Base-by-base conservation (phyloP, 2,888 invertebrate genomes). In the Pollenia angustigena region DNA sequence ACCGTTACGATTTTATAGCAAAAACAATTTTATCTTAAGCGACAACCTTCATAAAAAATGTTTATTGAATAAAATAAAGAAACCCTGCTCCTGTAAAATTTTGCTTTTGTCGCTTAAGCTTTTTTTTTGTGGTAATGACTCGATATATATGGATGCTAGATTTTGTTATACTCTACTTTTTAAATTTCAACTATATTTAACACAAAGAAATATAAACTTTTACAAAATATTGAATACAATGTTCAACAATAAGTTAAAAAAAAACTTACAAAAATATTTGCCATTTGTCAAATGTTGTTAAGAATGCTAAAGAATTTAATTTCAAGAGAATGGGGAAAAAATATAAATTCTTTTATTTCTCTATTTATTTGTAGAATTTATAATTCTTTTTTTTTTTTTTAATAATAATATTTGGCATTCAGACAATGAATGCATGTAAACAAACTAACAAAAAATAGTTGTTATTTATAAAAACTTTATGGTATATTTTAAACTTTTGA, bases 271-370 rank as follows among this genome's bases (percentile, higher is more conserved):
- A 74, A 32, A 32, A 52, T 68, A 74, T 78, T 71, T 78, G 48
- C 44, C 23, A 79, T 79, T 74, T 84, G 50, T 79, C 58, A 79
- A 72, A 60, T n/a, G n/a, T 50, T 84, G 60, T 76, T 48, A 76
- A 69, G 72, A 60, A 66, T 78, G 16, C 16, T 52, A 68, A 84
- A 60, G 74, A 84, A 84, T 84, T 84, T 84, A 69, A 69, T 84
- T 68, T 80, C 16, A 69, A 52, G 32, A 58, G 40, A 46, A 54
- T 52, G 9, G 4, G 32, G 10, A 58, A 48, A 68, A 58, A 16
- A 44, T 40, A 44, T 56, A 64, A 56, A 46, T 48, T 64, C 7
- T 66, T 48, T 69, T 18, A 46, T 64, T 16, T 40, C 16, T 52
- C 12, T n/a, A 23, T 66, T 46, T 54, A 64, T 40, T 52, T 69